Evolutionary conservation across 2,888 invertebrate genomes (phyloP).

Genomic region (Diploptera punctata): DNA sequence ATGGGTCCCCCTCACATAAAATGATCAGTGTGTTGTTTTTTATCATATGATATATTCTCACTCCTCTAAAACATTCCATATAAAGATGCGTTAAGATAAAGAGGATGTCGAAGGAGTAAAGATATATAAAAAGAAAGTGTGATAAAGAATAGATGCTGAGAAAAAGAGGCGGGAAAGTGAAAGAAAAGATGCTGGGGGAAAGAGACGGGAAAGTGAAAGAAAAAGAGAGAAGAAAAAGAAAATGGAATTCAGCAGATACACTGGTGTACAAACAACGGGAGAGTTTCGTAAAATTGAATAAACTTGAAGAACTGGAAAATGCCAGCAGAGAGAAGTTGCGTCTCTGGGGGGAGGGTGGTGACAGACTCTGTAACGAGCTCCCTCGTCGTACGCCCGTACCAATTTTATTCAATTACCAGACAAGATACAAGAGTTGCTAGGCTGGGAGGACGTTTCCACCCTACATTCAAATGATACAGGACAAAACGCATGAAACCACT

Average conservation of each 20-base stretch:
- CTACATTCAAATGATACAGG: constrained; percentile 6
- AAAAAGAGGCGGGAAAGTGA: background rate
- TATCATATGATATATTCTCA: too few species aligned
- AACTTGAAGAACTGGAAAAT: constrained; percentile 7
- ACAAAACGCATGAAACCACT: too few species aligned
- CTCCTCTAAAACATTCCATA: too few species aligned
- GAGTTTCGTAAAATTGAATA: constrained; percentile 20
- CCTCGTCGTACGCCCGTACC: background rate
- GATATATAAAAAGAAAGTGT: too few species aligned
- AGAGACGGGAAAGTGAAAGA: background rate
- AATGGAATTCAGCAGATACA: constrained; percentile 15
- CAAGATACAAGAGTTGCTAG: background rate
- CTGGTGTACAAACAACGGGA: constrained; percentile 21
- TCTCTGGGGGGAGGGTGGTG: constrained; percentile 7
- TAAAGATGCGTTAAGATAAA: too few species aligned
- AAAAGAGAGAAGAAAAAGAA: constrained; percentile 5
- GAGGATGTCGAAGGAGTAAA: too few species aligned
- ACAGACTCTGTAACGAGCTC: constrained; percentile 12
- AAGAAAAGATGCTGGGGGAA: background rate
- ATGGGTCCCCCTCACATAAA: too few species aligned
- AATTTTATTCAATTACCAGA: constrained; percentile 13
- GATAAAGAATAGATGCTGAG: too few species aligned
- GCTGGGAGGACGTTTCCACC: background rate
- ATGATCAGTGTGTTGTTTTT: too few species aligned
- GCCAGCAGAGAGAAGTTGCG: background rate